Conservation (phyloP, 2,797 vertebrate genomes). For the Lithobates sylvaticus region DNA sequence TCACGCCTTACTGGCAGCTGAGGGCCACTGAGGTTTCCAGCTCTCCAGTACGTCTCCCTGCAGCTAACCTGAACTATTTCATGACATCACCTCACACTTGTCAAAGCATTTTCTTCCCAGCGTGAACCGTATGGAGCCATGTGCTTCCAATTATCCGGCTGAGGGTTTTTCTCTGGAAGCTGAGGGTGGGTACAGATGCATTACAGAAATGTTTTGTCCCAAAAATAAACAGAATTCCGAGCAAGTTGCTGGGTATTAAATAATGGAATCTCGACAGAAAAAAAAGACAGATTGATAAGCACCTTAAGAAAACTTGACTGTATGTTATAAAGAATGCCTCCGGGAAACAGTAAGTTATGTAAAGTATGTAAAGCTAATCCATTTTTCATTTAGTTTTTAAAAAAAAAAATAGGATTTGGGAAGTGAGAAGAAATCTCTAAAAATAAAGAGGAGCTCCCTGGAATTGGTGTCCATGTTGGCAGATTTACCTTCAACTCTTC, state of each 20-base stretch:
- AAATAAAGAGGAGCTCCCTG: too few species aligned
- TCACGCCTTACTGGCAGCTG: constrained; percentile 32
- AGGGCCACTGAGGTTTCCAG: constrained; percentile 31
- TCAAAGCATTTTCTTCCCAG: constrained; percentile 51
- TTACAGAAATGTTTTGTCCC: constrained; percentile 3
- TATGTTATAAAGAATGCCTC: too few species aligned
- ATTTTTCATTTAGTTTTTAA: too few species aligned
- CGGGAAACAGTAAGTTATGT: too few species aligned
- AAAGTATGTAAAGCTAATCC: too few species aligned
- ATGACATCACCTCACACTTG: constrained; percentile 57
- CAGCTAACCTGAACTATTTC: constrained; percentile 41
- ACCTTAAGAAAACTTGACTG: not conserved
- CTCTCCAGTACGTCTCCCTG: constrained; percentile 12
- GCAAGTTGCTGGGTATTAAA: not conserved
- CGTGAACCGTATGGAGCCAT: constrained; percentile 2
- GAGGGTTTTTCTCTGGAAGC: not conserved
- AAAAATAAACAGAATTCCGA: constrained; percentile 24
- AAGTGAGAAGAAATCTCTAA: too few species aligned
- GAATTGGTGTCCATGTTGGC: too few species aligned
- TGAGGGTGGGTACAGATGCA: not conserved
- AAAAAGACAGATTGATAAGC: constrained; percentile 7
- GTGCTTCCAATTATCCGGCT: constrained; percentile 38
- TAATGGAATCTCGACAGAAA: not conserved
- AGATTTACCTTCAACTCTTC: too few species aligned
- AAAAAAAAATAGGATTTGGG: too few species aligned